These are phyloP conservation scores for Spicauda simplicius DNA, from an alignment of 2,888 invertebrate genomes.

Conservation along the genomic window DNA sequence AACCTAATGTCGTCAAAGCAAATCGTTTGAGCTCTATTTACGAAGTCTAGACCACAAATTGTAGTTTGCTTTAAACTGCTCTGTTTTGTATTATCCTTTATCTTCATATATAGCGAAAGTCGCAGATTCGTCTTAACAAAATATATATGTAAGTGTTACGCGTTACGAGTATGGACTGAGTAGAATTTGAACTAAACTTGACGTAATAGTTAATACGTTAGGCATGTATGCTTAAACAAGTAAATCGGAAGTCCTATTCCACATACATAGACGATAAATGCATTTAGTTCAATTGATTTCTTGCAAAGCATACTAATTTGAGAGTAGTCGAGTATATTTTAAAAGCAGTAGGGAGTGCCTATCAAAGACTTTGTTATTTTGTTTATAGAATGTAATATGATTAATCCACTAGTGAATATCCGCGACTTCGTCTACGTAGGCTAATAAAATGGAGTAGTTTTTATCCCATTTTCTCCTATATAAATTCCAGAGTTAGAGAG, in stretches of 20 bases:
- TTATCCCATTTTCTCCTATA: no score
- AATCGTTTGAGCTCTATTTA: background rate
- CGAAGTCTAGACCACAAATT: background rate
- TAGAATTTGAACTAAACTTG: background rate
- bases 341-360: no score
- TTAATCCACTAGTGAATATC: no score
- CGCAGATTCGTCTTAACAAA: constrained; percentile 39
- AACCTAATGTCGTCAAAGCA: background rate
- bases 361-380: no score
- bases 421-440: no score
- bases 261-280: background rate
- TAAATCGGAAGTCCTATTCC: background rate
- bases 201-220: background rate
- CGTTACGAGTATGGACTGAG: background rate
- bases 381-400: no score
- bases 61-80: constrained; percentile 42
- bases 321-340: no score
- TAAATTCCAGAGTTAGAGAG: no score
- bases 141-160: constrained; percentile 37
- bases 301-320: background rate
- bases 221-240: background rate
- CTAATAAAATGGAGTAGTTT: no score
- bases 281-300: background rate
- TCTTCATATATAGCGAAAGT: constrained; percentile 45
- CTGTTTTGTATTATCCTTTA: constrained; percentile 7